Base-by-base conservation (phyloP, 2,113 vertebrate genomes). In the Apodemus speciosus region DNA sequence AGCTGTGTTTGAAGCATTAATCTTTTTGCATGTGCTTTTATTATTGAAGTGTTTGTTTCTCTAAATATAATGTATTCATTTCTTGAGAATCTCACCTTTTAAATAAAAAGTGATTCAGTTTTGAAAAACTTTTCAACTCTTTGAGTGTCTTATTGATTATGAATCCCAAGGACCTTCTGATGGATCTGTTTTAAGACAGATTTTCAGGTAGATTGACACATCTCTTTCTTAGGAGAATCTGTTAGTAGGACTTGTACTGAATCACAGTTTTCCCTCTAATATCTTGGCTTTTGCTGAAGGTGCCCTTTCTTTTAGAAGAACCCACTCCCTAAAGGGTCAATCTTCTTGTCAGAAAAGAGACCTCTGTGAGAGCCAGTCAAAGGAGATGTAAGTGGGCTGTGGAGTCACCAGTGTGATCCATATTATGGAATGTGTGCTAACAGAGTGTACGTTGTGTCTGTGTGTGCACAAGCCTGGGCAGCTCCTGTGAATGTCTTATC, bases 121-220 rank as follows among this genome's bases (percentile, higher is more conserved):
- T 89, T 81, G 2, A 92, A 90, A 96, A 35, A 10, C 75, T 43
- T 32, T 60, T 71, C 46, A 51, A 1, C 49, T 30, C 64, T 73
- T 92, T 72, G 38, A 89, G 86, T 0, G 76, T 51, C 62, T 30
- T 77, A 64, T 51, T 88, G 51, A 23, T 68, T 10, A 16, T 35
- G 30, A 30, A 16, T 92, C 81, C 56, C 60, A 62, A 86, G 49
- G 81, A 77, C 56, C 56, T 92, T 86, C 43, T 73, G 85, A 91
- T 30, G 25, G 35, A 83, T 77, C 68, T 46, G 30, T 53, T 95
- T 76, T 35, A 90, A 92, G 83, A 84, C 77, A 30, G 95, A 73
- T 85, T 93, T 89, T 53, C 53, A 72, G 51, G 60, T 30, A 62
- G 51, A 81, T 88, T 95, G 85, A 90, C 72, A 11, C 30, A 77